Evolutionary conservation across 2,113 vertebrate species (phyloP), one percentile per base, ranked within the genome.

Genomic region (Bagarius yarrelli): DNA sequence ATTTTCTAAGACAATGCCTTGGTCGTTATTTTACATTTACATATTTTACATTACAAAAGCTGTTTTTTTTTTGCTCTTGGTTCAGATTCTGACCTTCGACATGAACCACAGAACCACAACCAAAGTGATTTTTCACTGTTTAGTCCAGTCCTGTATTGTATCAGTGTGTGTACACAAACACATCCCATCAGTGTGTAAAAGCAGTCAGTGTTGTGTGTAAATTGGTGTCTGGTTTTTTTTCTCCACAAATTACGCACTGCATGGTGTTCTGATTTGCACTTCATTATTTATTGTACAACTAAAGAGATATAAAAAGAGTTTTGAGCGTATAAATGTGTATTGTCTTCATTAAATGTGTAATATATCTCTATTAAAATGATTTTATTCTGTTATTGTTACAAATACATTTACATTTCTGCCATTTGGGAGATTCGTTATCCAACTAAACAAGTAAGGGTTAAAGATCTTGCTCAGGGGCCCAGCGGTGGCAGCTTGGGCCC

Each of bases 261-360:
- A 93, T 94, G 93, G 87, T 90, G 79, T 92, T 91, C 87, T 90
- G 83, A 91, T 93, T 93, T 93, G 93, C 92, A 94, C 91, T 94
- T 93, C 91, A 91, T 88, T 94, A 92, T 93, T 90, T 93, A 92
- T 93, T 93, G 89, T 88, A 86, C 87, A 86, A 90, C 88, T n/a
- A 69, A 30, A 88, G 15, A 85, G 84, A 92, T 89, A 89, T 78
- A 85, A 80, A 90, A 32, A 79, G 44, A 83, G 44, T 6, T 47
- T 47, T 11, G 5, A 47, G 44, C 44, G 1, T 9, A 47, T 47
- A 80, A 61, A 79, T 78, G 78, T 84, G 34, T 83, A 73, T 69
- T 71, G 44, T 47, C 44, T 47, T 47, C 44, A 8, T 47, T 4
- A n/a, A n/a, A n/a, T n/a, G n/a, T n/a, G n/a, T n/a, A n/a, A n/a